Conservation (phyloP, 2,113 vertebrate species). For the Potamarius usumacintae region DNA sequence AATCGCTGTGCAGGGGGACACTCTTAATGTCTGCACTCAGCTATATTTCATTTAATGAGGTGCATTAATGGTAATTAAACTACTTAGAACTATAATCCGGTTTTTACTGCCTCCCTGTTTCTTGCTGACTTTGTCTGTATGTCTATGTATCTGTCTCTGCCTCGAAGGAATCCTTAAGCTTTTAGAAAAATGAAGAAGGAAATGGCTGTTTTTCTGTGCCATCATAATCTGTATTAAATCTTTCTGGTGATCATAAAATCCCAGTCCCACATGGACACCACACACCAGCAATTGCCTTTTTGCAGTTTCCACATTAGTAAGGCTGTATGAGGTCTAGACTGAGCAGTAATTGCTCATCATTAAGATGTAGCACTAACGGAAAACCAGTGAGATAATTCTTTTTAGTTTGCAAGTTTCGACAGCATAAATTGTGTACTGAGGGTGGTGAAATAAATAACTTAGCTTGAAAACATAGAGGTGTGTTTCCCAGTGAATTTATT, state of each 20-base stretch:
- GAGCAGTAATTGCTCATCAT: slow-evolving; percentile 32
- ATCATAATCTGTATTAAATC: slow-evolving; percentile 42
- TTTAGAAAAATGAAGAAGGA: slow-evolving; percentile 9
- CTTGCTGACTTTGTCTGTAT: slow-evolving; percentile 25
- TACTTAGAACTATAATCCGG: slow-evolving; percentile 77
- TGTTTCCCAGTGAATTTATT: neutral
- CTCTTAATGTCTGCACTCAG: slow-evolving; percentile 75
- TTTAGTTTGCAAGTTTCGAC: slow-evolving; percentile 30
- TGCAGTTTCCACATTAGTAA: slow-evolving; percentile 31
- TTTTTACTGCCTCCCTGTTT: slow-evolving; percentile 71
- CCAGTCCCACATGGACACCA: slow-evolving; percentile 26
- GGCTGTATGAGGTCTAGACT: slow-evolving; percentile 42
- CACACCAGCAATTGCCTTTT: slow-evolving; percentile 2
- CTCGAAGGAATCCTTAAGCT: slow-evolving; percentile 25
- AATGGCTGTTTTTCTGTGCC: slow-evolving; percentile 22
- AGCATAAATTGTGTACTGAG: slow-evolving; percentile 15
- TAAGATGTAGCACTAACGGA: slow-evolving; percentile 25
- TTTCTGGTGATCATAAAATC: slow-evolving; percentile 36
- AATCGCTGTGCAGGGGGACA: slow-evolving; percentile 70
- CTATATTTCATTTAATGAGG: slow-evolving; percentile 79
- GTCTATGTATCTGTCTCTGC: slow-evolving; percentile 13
- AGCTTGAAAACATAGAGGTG: neutral
- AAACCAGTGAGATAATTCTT: slow-evolving; percentile 21
- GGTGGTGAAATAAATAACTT: neutral
- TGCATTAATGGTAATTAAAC: slow-evolving; percentile 80